Evolutionary conservation across 2,797 vertebrate species (phyloP).

Genomic region (Sebastes matsubarae): DNA sequence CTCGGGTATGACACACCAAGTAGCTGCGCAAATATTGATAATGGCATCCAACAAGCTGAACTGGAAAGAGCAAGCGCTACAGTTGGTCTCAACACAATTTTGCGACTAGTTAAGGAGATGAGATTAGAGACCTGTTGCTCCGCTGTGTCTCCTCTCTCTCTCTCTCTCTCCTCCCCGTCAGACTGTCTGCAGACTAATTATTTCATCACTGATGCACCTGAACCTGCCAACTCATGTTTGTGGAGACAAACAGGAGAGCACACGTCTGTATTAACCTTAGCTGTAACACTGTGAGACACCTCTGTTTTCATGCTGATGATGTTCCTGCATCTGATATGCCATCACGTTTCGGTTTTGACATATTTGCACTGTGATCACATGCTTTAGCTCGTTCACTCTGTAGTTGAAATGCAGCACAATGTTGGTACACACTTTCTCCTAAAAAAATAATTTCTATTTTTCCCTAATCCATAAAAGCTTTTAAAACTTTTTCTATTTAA

Average conservation of each 20-base stretch:
- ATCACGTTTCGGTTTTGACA: neutral
- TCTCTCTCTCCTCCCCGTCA: neutral
- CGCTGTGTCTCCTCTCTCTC: constrained; percentile 19
- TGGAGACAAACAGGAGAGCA: constrained; percentile 24
- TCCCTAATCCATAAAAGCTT: constrained; percentile 19
- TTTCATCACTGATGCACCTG: constrained; percentile 50
- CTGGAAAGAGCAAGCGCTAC: neutral
- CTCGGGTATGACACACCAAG: neutral
- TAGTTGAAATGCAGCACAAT: constrained; percentile 37
- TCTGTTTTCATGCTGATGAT: constrained; percentile 12
- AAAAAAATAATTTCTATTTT: constrained; percentile 6
- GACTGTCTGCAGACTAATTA: constrained; percentile 55
- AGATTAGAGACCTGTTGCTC: constrained; percentile 22
- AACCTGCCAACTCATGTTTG: constrained; percentile 56
- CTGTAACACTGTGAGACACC: neutral
- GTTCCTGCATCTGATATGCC: neutral
- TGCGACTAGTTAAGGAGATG: constrained; percentile 26
- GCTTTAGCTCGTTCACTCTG: neutral
- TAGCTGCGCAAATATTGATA: neutral
- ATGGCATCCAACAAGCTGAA: neutral
- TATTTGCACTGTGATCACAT: constrained; percentile 4
- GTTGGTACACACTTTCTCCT: constrained; percentile 10
- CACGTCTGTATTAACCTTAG: constrained; percentile 28
- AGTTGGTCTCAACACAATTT: constrained; percentile 34
- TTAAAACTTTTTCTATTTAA: constrained; percentile 10